A percentile compares a stretch with the other conserved stretches of the same genome.
phyloP scores from a whole-genome alignment of 2,888 invertebrate genomes.

The Cryptus viduatorius region DNA sequence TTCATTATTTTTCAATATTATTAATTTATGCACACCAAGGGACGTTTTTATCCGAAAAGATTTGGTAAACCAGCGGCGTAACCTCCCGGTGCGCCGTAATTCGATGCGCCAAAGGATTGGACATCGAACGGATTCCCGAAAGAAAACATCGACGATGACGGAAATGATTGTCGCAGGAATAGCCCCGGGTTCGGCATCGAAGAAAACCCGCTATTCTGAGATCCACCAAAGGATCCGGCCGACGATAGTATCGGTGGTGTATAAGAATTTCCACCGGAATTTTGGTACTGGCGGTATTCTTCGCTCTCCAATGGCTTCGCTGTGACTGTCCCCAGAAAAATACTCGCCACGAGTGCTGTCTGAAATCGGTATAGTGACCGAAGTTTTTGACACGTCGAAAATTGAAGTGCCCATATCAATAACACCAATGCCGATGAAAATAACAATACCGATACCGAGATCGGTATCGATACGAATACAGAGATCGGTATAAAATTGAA shows the following conservation, averaged over 20 bases:
- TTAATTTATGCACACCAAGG: not conserved
- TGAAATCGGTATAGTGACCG: not conserved
- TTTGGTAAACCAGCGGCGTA: slow-evolving; percentile 23
- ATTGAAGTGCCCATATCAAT: no score
- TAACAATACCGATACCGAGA: no score
- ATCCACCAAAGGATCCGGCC: slow-evolving; percentile 13
- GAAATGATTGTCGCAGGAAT: slow-evolving; percentile 15
- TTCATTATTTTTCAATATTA: not conserved
- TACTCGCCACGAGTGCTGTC: slow-evolving; percentile 31
- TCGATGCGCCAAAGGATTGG: slow-evolving; percentile 7
- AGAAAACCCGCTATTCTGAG: slow-evolving; percentile 15
- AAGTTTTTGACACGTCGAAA: no score
- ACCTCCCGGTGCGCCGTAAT: slow-evolving; percentile 22
- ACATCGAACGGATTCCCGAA: slow-evolving; percentile 24
- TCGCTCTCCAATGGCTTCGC: slow-evolving; percentile 47
- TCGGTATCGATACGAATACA: no score
- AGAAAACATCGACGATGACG: slow-evolving; percentile 27
- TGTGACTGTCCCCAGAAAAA: slow-evolving; percentile 11
- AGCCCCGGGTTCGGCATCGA: slow-evolving; percentile 4
- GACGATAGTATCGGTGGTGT: slow-evolving; percentile 30
- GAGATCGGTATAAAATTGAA: no score
- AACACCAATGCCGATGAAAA: no score
- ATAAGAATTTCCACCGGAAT: slow-evolving; percentile 39
- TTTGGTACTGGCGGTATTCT: slow-evolving; percentile 48
- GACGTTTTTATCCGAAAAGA: slow-evolving; percentile 43